Evolutionary conservation across 1,140 invertebrate species (phyloP).

Genomic region (Oscheius sp.): DNA sequence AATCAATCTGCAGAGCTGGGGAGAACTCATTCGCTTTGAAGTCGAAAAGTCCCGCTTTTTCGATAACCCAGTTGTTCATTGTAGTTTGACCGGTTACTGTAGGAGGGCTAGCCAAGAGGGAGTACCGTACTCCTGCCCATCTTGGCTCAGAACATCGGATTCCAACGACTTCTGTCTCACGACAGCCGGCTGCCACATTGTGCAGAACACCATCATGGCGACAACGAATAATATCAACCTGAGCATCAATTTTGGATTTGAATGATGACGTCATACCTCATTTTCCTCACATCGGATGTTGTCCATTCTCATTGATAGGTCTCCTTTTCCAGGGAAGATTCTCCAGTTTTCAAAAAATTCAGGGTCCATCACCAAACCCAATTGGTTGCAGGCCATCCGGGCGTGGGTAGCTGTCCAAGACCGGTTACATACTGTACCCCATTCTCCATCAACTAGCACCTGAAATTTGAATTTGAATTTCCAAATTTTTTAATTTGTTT

Average conservation of each 20-base stretch:
- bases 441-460: slow-evolving; percentile 73
- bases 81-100: slow-evolving; percentile 77
- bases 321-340: slow-evolving; percentile 40
- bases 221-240: slow-evolving; percentile 82
- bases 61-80: slow-evolving; percentile 81
- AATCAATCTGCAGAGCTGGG: slow-evolving; percentile 86
- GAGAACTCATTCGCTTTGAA: slow-evolving; percentile 82
- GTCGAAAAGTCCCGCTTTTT: slow-evolving; percentile 85
- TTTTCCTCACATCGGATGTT: slow-evolving; percentile 86
- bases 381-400: slow-evolving; percentile 86
- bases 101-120: slow-evolving; percentile 78
- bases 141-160: slow-evolving; percentile 76
- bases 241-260: not conserved
- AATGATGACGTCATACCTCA: slow-evolving; percentile 65
- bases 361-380: slow-evolving; percentile 86
- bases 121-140: slow-evolving; percentile 86
- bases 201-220: slow-evolving; percentile 71
- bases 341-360: slow-evolving; percentile 77
- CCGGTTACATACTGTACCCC: slow-evolving; percentile 96
- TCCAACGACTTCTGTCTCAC: slow-evolving; percentile 55
- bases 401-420: slow-evolving; percentile 89
- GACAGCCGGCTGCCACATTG: slow-evolving; percentile 52
- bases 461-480: too few relatives aligned
- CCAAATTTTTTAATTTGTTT: not conserved
- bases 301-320: slow-evolving; percentile 64